Base-by-base conservation (phyloP, 1,140 invertebrate species). In the Scaptomyza pallida region DNA sequence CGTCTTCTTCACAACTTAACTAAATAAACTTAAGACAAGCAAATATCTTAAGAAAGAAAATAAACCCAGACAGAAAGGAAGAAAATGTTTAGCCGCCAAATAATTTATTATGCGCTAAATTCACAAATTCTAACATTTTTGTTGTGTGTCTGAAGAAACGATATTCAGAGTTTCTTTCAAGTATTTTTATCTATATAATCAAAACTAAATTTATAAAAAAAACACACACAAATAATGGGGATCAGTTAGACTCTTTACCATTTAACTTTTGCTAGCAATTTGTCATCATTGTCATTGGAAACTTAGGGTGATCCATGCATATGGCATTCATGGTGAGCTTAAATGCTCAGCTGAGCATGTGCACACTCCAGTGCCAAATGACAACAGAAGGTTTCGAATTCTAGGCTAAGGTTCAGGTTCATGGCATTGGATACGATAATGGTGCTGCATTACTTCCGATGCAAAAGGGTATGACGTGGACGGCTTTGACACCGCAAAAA, bases 401-500 rank as follows among this genome's bases (percentile, higher is more conserved):
- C 52, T 64, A 56, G 15, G 26, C 52, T 65, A 56, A 44, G 52
- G 43, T 64, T 70, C 26, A 43, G 50, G 51, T 56, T 63, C 50
- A 35, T 23, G 41, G 50, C 26, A 50, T 60, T 51, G 23, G 44
- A 57, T 43, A 41, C 21, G 23, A 33, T 15, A 41, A 44, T 52
- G 52, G 40, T 70, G 50, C 67, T 43, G 13, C 12, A 33, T 57
- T 59, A 60, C 62, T 45, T 67, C 68, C 68, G 45, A 56, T 70
- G 61, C 45, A 2, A 48, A 48, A 72, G 52, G 33, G 69, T 72
- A 67, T 72, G 54, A 35, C 48, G 55, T 19, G 45, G 47, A 56
- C 52, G 52, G 43, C 45, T 44, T 35, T 40, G 52, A 19, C 33
- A 48, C 26, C 13, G 30, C 50, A 9, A 44, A 4, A 2, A 6